Evolutionary conservation across 2,797 vertebrate species (phyloP), one percentile per base, ranked within the genome.

Genomic region (Knipowitschia caucasica): DNA sequence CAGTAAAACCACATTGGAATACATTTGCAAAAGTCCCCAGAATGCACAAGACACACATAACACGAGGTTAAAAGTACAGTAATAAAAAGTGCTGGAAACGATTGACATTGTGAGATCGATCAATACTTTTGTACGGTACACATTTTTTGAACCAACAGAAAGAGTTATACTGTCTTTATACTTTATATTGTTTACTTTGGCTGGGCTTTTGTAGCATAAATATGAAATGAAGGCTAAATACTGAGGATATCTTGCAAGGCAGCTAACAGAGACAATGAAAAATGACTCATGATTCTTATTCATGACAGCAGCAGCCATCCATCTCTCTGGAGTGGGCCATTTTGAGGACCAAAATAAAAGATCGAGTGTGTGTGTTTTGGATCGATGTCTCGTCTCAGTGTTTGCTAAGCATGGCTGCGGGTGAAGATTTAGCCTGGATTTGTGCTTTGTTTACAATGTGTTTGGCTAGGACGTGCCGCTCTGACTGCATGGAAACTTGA

Each of bases 401-500:
- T 36, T 59, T 35, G 25, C 44, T 29, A 42, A 59, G 9, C 25
- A 24, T 39, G 4, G 25, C 14, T 62, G 3, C 36, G 40, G 46
- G 23, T 67, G 42, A 36, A 52, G 67, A 65, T 51, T 34, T 27
- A 2, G 7, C 11, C 20, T 36, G 7, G 43, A 59, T 55, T 53
- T 61, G 25, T 49, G 27, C 5, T 10, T 46, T 50, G 56, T 38
- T 45, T 56, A 21, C 73, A 52, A n/a, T 39, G 17, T 42, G 81
- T 82, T 56, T 53, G 38, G 52, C 70, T 68, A 6, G 70, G 36
- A 56, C 45, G 50, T 23, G 35, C 47, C 72, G 62, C 58, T 61
- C 44, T 4, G 18, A 40, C 9, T 57, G n/a, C n/a, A n/a, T n/a
- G 33, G 76, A 78, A 84, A 82, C 62, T 34, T 54, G 44, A 46